phyloP scores from a whole-genome alignment of 2,888 invertebrate species.

The Zygaena filipendulae region DNA sequence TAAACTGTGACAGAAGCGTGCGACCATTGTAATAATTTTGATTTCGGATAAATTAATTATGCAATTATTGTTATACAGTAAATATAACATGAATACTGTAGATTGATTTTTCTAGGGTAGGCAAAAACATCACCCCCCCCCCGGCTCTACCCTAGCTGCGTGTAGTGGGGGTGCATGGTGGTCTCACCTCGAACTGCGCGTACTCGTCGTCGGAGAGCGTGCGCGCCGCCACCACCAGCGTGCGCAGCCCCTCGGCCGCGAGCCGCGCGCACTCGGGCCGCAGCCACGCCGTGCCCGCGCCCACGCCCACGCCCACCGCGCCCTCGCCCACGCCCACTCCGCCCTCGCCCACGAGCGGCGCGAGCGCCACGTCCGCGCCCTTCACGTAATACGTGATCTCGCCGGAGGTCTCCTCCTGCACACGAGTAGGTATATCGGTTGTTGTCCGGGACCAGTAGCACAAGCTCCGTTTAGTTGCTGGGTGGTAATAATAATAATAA shows the following conservation, averaged over 20 bases:
- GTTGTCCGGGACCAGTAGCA: no score
- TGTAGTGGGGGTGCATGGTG: no score
- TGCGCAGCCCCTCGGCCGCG: slow-evolving; percentile 90
- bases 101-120: no score
- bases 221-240: slow-evolving; percentile 83
- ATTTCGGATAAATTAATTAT: no score
- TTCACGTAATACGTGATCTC: slow-evolving; percentile 97
- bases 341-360: slow-evolving; percentile 88
- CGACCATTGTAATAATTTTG: no score
- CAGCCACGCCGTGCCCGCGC: slow-evolving; percentile 96
- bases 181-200: slow-evolving; percentile 73
- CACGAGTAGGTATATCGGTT: slow-evolving; percentile 5
- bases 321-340: slow-evolving; percentile 95
- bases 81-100: no score
- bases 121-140: no score
- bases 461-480: no score
- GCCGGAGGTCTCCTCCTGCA: slow-evolving; percentile 76
- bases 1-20: no score
- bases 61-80: no score
- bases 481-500: no score
- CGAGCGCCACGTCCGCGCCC: slow-evolving; percentile 96
- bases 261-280: slow-evolving; percentile 94
- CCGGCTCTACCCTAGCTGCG: no score
- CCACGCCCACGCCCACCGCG: slow-evolving; percentile 86
- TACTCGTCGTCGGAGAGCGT: slow-evolving; percentile 77